A percentile compares a stretch with the other conserved stretches of the same genome.
Conservation (phyloP, 2,888 invertebrate genomes). For the Ophion costatus region DNA sequence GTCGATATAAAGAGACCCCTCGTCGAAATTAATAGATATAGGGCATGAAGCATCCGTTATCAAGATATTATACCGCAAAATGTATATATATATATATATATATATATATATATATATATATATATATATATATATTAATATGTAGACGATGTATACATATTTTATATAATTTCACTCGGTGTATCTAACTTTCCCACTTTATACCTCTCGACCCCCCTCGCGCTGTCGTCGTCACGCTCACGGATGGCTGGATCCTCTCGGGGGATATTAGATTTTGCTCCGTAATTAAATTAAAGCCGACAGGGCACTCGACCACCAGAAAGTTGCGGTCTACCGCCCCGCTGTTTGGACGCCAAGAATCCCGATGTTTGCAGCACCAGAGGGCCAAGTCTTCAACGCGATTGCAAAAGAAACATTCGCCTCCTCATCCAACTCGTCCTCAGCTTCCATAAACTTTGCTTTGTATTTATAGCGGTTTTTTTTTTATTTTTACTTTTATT, state of each 20-base stretch:
- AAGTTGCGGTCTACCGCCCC: conserved; percentile 72
- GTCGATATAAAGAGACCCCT: no score
- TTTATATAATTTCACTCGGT: conserved; percentile 16
- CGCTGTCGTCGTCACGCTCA: conserved; percentile 49
- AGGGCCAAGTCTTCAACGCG: conserved; percentile 26
- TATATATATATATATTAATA: no score
- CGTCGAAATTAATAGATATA: no score
- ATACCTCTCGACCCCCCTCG: conserved; percentile 42
- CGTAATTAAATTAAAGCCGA: conserved; percentile 76
- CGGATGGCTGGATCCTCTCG: conserved; percentile 63
- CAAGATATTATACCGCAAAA: no score
- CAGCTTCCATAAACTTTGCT: no score
- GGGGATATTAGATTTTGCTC: conserved; percentile 73
- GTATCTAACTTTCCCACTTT: conserved; percentile 44
- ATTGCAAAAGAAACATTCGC: conserved; percentile 45
- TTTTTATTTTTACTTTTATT: background rate
- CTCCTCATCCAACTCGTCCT: no score
- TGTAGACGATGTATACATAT: background rate
- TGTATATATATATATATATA: no score
- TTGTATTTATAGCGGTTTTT: no score
- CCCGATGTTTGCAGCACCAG: conserved; percentile 42
- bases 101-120: no score
- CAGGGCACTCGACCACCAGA: conserved; percentile 68
- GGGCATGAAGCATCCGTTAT: background rate
- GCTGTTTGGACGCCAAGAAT: conserved; percentile 48